Evolutionary conservation across 2,113 vertebrate genomes (phyloP), one percentile per base, ranked within the genome.

Genomic region (Siphamia tubifer): DNA sequence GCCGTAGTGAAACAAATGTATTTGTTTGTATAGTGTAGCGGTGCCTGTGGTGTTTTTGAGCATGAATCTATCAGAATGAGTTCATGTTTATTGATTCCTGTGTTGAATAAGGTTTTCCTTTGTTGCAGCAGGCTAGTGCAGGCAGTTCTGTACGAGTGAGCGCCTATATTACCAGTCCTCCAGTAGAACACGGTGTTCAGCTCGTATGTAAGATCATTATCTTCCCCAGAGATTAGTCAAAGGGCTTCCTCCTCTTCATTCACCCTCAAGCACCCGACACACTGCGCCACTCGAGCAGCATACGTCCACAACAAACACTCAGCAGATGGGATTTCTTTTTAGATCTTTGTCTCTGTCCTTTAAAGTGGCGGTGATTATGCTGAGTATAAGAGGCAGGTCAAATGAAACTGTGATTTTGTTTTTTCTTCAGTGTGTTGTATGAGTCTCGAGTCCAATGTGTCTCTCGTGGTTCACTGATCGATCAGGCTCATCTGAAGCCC

Each of bases 211-310:
- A 77, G 68, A 83, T 87, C 77, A 63, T 83, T 76, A 73, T 84
- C 79, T 23, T 77, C 65, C 72, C 13, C 28, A 44, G 76, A 79
- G 66, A 85, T 79, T 70, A 84, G 83, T 86, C 70, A 70, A 70
- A 88, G 68, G 83, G 47, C 57, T 82, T 78, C 68, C 70, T 79
- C 61, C 74, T 84, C 68, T 74, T 72, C 45, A 70, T 68, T 74
- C 67, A 63, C 55, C 75, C 82, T 72, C 49, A 9, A 84, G 76
- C 79, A 64, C 47, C 68, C 42, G 13, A 70, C 74, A 71, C 49
- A 56, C 74, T 63, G 81, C 79, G 15, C 69, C 82, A 88, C 52
- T 80, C 66, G 40, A 70, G 73, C 70, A 15, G 53, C 52, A 58
- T 58, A 68, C 49, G 40, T 73, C 68, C 80, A 82, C 69, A 75